Percentiles rank a stretch among this genome's conserved stretches.
These are phyloP conservation scores for Lysandra coridon DNA, from an alignment of 2,888 invertebrate genomes.

Conservation along the genomic window DNA sequence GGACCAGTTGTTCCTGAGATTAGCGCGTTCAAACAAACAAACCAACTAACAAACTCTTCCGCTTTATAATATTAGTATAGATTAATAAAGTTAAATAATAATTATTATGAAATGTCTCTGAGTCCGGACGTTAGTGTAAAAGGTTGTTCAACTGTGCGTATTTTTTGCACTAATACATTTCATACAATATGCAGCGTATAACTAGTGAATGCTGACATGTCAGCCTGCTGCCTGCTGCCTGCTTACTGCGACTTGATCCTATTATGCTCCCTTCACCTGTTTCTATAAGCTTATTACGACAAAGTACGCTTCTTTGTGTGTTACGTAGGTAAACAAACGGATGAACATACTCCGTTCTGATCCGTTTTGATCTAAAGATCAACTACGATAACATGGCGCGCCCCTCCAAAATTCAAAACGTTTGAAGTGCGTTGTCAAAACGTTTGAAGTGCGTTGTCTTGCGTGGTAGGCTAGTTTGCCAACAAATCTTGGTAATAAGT, in stretches of 20 bases:
- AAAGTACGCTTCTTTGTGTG: neutral
- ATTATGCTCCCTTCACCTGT: slow-evolving; percentile 24
- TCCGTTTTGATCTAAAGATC: neutral
- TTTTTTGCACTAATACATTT: slow-evolving; percentile 2
- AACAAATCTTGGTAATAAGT: too few species aligned
- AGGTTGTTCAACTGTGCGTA: neutral
- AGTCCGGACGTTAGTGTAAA: neutral
- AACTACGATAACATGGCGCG: too few species aligned
- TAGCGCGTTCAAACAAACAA: too few species aligned
- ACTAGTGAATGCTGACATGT: neutral
- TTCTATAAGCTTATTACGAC: slow-evolving; percentile 21
- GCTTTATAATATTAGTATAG: too few species aligned
- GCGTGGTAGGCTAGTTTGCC: too few species aligned
- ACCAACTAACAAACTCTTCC: too few species aligned
- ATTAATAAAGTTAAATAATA: too few species aligned
- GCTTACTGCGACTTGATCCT: slow-evolving; percentile 16
- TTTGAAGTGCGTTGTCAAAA: too few species aligned
- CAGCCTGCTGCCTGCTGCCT: neutral
- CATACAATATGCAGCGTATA: neutral
- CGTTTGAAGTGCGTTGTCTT: too few species aligned
- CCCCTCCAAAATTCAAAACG: too few species aligned
- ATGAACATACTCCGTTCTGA: neutral
- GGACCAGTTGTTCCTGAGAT: too few species aligned
- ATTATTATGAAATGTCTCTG: too few species aligned
- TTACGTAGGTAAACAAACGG: neutral